Evolutionary conservation across 2,113 vertebrate genomes (phyloP), one percentile per base, ranked within the genome.

Genomic region (Xenopus laevis): DNA sequence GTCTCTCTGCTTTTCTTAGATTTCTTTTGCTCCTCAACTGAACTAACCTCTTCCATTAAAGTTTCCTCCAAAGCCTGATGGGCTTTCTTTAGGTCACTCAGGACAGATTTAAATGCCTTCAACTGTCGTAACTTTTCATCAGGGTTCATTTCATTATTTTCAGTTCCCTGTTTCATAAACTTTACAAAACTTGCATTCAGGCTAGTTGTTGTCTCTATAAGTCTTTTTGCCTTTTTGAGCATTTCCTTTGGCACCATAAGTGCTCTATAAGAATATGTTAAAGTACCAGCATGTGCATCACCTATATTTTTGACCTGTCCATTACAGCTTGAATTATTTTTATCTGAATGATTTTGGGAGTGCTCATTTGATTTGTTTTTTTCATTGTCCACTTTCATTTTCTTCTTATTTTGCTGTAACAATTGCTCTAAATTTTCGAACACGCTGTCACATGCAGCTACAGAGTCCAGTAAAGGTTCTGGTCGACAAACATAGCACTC

Each of bases 21-120:
- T 81, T 87, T 88, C 71, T 85, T 83, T 86, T 88, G 77, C 77
- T 84, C 73, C 85, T 92, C 91, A 79, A 95, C 81, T 71, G 83
- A 87, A 85, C 61, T 87, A 81, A 99, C 94, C 78, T 98, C 95
- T 1, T 85, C 79, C 74, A 93, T 93, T 74, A 99, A 85, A 20
- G 90, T 89, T 70, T 87, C 93, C 81, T 98, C 96, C 78, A 99
- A 84, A 59, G 94, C 91, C 78, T 81, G 66, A 78, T 98, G 96
- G 79, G 91, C 87, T 84, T 95, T 97, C 82, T 91, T 96, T 68
- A 99, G 88, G 86, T 99, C 97, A 47, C 65, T 82, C 79, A 99
- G 88, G 17, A 99, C 95, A 4, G 97, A 96, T 78, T 92, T 96
- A 85, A 99, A 99, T 74, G 95, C 96, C 81, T 95, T 98, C 78